phyloP scores from a whole-genome alignment of 2,797 vertebrate species.

The Peromyscus eremicus region DNA sequence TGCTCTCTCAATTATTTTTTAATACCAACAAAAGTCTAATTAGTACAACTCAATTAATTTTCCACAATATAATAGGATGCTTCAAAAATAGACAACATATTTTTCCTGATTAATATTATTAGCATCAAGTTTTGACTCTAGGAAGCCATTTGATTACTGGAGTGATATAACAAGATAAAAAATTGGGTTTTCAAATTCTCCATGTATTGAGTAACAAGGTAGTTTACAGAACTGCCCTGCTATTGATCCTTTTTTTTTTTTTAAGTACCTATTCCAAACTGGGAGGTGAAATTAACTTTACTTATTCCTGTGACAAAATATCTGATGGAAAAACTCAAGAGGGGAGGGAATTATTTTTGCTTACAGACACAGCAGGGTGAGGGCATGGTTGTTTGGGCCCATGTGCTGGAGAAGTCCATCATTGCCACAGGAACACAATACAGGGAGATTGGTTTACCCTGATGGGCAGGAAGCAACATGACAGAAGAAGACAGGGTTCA shows the following conservation, averaged over 20 bases:
- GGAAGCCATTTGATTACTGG: slow-evolving; percentile 4
- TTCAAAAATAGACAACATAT: background rate
- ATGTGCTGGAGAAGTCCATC: background rate
- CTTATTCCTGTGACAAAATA: background rate
- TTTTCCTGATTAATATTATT: background rate
- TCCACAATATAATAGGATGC: background rate
- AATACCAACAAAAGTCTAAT: background rate
- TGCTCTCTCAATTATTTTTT: background rate
- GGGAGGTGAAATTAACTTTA: no score
- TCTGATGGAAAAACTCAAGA: background rate
- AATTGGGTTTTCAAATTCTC: background rate
- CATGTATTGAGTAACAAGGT: background rate
- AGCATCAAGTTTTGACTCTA: background rate
- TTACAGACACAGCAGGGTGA: background rate
- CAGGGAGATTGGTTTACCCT: background rate
- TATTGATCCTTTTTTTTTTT: background rate
- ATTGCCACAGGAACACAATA: background rate
- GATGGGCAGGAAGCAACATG: background rate
- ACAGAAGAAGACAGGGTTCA: background rate
- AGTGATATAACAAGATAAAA: background rate
- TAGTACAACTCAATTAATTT: background rate
- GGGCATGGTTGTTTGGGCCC: background rate
- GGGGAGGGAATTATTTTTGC: background rate
- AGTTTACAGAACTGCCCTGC: background rate
- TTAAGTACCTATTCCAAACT: no score